Evolutionary conservation across 1,140 invertebrate genomes (phyloP), one percentile per base, ranked within the genome.

Genomic region (Melitaea cinxia): DNA sequence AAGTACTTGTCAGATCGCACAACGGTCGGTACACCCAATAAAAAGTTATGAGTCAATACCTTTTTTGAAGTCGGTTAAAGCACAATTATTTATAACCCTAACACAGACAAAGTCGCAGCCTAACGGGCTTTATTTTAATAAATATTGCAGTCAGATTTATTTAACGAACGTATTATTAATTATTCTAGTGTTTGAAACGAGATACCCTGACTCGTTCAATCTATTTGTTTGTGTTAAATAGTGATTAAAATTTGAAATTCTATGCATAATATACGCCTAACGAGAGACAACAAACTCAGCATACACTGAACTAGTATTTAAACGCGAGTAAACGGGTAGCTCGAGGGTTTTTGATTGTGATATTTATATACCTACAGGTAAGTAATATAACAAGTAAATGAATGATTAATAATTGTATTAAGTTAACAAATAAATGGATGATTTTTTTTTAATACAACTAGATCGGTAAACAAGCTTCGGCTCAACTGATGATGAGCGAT

Each of bases 161-260:
- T 24, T 0, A 57, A 57, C 54, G 24, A 42, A 42, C 45, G 54
- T 57, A 23, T 1, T 14, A 7, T 57, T 21, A 57, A 57, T 57
- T 57, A 57, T 57, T 57, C 19, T 23, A 45, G 37, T 17, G 35
- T 12, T 42, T 57, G n/a, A 23, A 47, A 47, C 19, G n/a, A n/a
- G 23, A 21, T 39, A 55, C 26, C 42, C 6, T 12, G 21, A 24
- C 26, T 14, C 45, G 37, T 57, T 57, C 45, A 57, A 42, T 42
- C 54, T 56, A 56, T 56, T 56, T 42, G 54, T 3, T 57, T 57
- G 14, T 47, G 17, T 47, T 37, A 17, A 42, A 42, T 42, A n/a
- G 37, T 9, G 37, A 15, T 42, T 47, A 47, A 47, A 17, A 47
- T 47, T 47, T 47, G 42, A 21, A 23, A 47, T 47, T 47, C 42